Base-by-base conservation (phyloP, 2,113 vertebrate genomes). In the Gymnarchus niloticus region DNA sequence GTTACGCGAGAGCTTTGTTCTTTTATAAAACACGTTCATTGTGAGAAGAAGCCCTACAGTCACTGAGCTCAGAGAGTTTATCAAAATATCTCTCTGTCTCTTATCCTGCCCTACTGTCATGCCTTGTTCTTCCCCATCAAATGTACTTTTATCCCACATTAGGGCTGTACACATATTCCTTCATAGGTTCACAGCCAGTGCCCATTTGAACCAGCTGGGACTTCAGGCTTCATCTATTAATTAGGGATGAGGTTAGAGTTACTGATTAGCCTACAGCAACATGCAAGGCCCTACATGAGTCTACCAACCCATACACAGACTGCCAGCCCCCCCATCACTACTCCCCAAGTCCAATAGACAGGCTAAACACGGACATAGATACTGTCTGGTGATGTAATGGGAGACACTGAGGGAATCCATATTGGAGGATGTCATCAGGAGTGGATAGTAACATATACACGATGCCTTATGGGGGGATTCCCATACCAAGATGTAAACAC, bases 41-140 rank as follows among this genome's bases (percentile, higher is more conserved):
- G 19, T 73, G 25, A 73, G 25, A 19, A 33, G 21, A 41, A 12
- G 77, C 44, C 3, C 57, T 82, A 80, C 46, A 61, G 85, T 56
- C 54, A 44, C 77, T 56, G 78, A 81, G 49, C 77, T 85, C 83
- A 44, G 14, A 37, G 19, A 56, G 33, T 85, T 87, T 80, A 85
- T 87, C 49, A 33, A 9, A 56, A 56, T 73, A 52, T 19, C 57
- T 33, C 17, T 17, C 44, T 52, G 37, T 41, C 54, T 69, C 17
- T 44, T 25, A 8, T 52, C 28, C 54, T 14, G 46, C 44, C 46
- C 54, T 56, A 33, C 73, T 37, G 33, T 56, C 37, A 25, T 46
- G 46, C 76, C 56, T 46, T 41, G 33, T 37, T 21, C 7, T 48
- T 77, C 44, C 41, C 76, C 44, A 21, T 10, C 76, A 78, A 82